phyloP scores from a whole-genome alignment of 2,888 invertebrate species.

The Drosophila parthenogenetica region DNA sequence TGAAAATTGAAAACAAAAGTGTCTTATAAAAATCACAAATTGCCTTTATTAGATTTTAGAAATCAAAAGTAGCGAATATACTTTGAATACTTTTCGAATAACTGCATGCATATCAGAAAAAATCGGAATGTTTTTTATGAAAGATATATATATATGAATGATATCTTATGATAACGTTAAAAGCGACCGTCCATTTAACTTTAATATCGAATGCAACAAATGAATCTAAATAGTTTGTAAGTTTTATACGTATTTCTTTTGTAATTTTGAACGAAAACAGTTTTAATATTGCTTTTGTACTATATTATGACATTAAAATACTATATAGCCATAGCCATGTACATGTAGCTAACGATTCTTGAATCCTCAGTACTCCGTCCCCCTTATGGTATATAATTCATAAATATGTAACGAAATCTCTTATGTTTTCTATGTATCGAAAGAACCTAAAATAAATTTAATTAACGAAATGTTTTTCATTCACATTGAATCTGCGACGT shows the following conservation, averaged over 20 bases:
- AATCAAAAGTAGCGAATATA: conserved; percentile 62
- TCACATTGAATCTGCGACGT: not conserved
- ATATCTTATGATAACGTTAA: conserved; percentile 44
- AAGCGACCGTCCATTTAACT: conserved; percentile 56
- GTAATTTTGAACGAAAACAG: conserved; percentile 39
- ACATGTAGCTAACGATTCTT: conserved; percentile 44
- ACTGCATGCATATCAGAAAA: conserved; percentile 61
- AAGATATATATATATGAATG: conserved; percentile 9
- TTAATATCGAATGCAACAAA: conserved; percentile 52
- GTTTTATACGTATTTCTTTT: conserved; percentile 56
- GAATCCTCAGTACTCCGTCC: conserved; percentile 59
- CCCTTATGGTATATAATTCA: conserved; percentile 42
- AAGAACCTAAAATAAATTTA: conserved; percentile 51
- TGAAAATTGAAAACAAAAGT: conserved; percentile 41
- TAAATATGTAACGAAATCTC: conserved; percentile 27
- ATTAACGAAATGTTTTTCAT: conserved; percentile 38
- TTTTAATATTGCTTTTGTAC: conserved; percentile 54
- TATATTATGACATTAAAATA: conserved; percentile 40
- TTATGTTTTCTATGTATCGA: conserved; percentile 58
- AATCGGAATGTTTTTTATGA: conserved; percentile 30
- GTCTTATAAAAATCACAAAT: conserved; percentile 68
- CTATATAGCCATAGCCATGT: conserved; percentile 48
- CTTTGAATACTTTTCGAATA: conserved; percentile 29
- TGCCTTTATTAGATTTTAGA: conserved; percentile 83
- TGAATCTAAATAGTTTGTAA: conserved; percentile 70